These are phyloP conservation scores for Sarcophaga rosellei DNA, from an alignment of 2,888 invertebrate species.

Conservation along the genomic window DNA sequence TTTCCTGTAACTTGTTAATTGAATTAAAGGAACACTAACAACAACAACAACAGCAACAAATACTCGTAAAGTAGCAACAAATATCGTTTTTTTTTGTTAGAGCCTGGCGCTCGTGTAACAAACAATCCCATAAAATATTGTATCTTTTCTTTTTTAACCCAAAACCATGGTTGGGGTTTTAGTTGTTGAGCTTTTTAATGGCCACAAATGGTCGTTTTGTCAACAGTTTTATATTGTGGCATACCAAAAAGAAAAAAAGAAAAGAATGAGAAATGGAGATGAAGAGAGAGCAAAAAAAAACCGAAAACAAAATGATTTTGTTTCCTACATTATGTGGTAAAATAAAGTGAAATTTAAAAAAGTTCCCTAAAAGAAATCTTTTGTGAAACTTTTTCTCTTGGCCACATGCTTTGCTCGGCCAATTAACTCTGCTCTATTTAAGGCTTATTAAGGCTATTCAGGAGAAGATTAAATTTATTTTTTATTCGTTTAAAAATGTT, in stretches of 20 bases:
- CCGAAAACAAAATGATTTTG: background rate
- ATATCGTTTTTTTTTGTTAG: background rate
- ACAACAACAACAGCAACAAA: background rate
- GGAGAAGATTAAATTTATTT: background rate
- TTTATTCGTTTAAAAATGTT: background rate
- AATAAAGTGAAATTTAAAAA: background rate
- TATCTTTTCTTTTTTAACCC: background rate
- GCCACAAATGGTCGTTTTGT: constrained; percentile 17
- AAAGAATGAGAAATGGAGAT: no score
- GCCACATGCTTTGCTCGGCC: background rate
- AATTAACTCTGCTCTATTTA: background rate
- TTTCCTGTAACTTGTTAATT: constrained; percentile 62
- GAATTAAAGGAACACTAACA: constrained; percentile 50
- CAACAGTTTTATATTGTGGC: constrained; percentile 37
- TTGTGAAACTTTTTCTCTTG: background rate
- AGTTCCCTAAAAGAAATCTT: background rate
- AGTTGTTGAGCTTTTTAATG: background rate
- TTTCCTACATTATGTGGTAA: background rate
- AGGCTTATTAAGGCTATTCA: background rate
- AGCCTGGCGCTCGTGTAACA: background rate
- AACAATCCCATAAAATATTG: constrained; percentile 34
- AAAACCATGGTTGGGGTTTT: constrained; percentile 8
- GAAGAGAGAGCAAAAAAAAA: background rate
- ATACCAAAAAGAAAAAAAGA: background rate
- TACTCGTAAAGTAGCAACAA: background rate